A percentile compares a stretch with the other conserved stretches of the same genome.
phyloP scores from a whole-genome alignment of 1,140 invertebrate species.

The Heterodera schachtii region DNA sequence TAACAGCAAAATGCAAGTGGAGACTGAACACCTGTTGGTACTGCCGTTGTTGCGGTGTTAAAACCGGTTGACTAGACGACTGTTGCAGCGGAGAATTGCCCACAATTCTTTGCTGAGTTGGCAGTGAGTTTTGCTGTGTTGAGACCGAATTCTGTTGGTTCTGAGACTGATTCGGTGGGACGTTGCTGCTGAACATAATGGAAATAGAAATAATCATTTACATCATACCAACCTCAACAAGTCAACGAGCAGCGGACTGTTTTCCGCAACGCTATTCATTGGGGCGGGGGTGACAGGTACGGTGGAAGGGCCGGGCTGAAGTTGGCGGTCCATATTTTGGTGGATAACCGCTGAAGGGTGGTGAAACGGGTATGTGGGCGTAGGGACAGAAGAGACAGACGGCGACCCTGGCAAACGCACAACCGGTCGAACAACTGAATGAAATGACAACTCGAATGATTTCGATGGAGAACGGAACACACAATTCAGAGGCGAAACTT shows the following conservation, averaged over 20 bases:
- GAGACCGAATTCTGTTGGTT: background rate
- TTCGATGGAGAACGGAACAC: background rate
- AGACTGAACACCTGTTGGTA: background rate
- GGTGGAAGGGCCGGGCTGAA: conserved; percentile 13
- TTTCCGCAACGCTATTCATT: conserved; percentile 16
- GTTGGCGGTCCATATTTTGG: conserved; percentile 2
- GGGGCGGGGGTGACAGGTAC: background rate
- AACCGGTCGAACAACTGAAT: background rate
- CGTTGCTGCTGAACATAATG: background rate
- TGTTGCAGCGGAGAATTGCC: background rate
- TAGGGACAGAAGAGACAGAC: background rate
- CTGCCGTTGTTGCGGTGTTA: background rate
- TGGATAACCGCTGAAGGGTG: background rate
- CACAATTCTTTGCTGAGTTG: conserved; percentile 17
- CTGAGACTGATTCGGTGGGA: background rate
- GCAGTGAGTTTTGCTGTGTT: background rate
- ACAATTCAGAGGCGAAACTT: background rate
- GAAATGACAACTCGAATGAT: background rate
- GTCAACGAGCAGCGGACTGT: conserved; percentile 39
- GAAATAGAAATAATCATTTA: background rate
- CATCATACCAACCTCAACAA: conserved; percentile 26
- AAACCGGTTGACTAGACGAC: background rate
- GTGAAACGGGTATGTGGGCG: background rate
- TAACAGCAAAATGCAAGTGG: background rate
- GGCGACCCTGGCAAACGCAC: background rate